These are phyloP conservation scores for Epizoanthus scotinus DNA, from an alignment of 92 coral and sea anemone species.

Conservation along the genomic window DNA sequence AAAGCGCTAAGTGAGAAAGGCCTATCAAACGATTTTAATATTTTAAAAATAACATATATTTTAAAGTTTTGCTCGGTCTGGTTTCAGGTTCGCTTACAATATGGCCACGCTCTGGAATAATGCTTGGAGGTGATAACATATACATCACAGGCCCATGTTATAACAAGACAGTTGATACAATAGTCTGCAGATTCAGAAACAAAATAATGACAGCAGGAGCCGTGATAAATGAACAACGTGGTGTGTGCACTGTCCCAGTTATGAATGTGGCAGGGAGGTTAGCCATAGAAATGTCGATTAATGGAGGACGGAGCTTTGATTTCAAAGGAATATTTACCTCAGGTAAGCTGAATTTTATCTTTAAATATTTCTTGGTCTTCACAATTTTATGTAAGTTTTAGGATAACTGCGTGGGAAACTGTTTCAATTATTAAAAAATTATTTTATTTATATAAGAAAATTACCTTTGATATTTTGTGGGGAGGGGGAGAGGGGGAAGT, in stretches of 20 bases:
- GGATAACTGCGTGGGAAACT: too few relatives aligned
- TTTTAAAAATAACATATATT: too few relatives aligned
- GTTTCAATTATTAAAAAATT: too few relatives aligned
- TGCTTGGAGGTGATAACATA: slow-evolving; percentile 48
- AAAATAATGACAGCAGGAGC: slow-evolving; percentile 50
- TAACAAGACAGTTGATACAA: slow-evolving; percentile 48
- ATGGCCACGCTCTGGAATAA: slow-evolving; percentile 45
- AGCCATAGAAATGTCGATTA: slow-evolving; percentile 63
- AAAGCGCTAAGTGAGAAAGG: too few relatives aligned
- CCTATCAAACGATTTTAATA: too few relatives aligned
- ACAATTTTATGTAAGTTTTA: too few relatives aligned
- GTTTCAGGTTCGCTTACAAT: slow-evolving; percentile 23
- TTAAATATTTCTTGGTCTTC: too few relatives aligned
- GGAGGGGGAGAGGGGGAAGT: too few relatives aligned
- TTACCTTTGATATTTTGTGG: too few relatives aligned
- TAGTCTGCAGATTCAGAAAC: slow-evolving; percentile 71
- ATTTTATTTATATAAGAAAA: too few relatives aligned
- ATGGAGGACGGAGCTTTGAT: slow-evolving; percentile 71
- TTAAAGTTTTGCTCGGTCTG: background rate
- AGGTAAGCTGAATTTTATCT: slow-evolving; percentile 45
- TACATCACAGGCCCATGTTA: slow-evolving; percentile 54
- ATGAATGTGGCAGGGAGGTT: slow-evolving; percentile 65
- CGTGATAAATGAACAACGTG: slow-evolving; percentile 44
- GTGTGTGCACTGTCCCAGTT: slow-evolving; percentile 69
- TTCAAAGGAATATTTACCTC: slow-evolving; percentile 64